A percentile compares a stretch with the other conserved stretches of the same genome.
phyloP scores from a whole-genome alignment of 2,888 invertebrate species.

The Eulithis testata region DNA sequence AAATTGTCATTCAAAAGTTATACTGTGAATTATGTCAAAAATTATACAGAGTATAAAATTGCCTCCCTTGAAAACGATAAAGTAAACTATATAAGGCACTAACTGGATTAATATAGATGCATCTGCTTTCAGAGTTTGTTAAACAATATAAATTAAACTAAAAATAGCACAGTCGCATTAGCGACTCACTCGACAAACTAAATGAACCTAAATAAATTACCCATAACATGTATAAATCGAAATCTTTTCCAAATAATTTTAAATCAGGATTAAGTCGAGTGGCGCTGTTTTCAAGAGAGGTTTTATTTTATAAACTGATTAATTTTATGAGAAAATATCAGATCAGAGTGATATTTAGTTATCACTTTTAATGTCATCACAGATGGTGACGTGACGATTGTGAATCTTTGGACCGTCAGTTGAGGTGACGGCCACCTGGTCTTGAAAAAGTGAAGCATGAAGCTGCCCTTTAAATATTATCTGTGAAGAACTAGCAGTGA shows the following conservation, averaged over 20 bases:
- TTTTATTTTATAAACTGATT: not conserved
- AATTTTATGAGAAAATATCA: too few relatives aligned
- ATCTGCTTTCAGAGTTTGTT: conserved; percentile 9
- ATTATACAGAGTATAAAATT: not conserved
- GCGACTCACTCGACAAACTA: conserved; percentile 11
- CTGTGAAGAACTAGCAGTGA: conserved; percentile 1
- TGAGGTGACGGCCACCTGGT: too few relatives aligned
- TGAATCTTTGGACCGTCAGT: too few relatives aligned
- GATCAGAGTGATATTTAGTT: too few relatives aligned
- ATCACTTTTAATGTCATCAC: too few relatives aligned
- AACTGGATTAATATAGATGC: not conserved
- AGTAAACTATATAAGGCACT: conserved; percentile 8
- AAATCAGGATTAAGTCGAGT: conserved; percentile 10
- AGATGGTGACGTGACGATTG: too few relatives aligned
- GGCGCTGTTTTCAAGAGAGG: conserved; percentile 5
- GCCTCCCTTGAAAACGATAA: conserved; percentile 5
- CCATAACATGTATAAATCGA: conserved; percentile 7
- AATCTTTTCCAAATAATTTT: not conserved
- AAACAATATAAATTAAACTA: not conserved
- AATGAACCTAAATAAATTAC: not conserved
- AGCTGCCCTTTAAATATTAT: not conserved
- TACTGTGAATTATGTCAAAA: too few relatives aligned
- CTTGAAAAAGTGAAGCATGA: not conserved
- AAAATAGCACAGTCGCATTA: not conserved
- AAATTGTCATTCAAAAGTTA: too few relatives aligned